These are phyloP conservation scores for Phalanger gymnotis DNA, from an alignment of 2,797 vertebrate species.

Conservation along the genomic window DNA sequence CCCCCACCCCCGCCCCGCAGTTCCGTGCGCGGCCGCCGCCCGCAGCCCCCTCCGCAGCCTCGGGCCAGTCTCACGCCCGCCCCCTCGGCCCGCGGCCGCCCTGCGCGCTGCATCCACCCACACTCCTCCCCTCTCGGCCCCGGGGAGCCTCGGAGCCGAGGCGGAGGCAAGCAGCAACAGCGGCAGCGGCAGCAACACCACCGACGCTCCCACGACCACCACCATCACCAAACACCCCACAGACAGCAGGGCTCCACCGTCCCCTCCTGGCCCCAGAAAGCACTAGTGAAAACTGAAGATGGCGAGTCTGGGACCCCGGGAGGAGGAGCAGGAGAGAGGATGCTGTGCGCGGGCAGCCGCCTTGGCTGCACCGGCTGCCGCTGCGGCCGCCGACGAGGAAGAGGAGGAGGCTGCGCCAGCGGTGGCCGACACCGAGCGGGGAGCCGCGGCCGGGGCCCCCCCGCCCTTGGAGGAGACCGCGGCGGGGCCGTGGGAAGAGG, in stretches of 20 bases:
- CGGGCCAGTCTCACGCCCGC: slow-evolving; percentile 55
- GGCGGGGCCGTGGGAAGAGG: slow-evolving; percentile 20
- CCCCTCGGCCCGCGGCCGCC: slow-evolving; percentile 49
- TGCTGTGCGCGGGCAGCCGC: neutral
- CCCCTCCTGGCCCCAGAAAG: slow-evolving; percentile 2
- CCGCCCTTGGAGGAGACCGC: slow-evolving; percentile 14
- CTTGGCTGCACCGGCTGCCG: neutral
- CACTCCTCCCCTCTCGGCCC: neutral
- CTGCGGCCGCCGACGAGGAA: neutral
- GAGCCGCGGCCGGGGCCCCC: slow-evolving; percentile 44
- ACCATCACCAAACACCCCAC: neutral
- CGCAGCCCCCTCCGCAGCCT: slow-evolving; percentile 58
- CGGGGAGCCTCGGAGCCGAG: slow-evolving; percentile 36
- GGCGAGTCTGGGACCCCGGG: slow-evolving; percentile 62
- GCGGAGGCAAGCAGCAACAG: slow-evolving; percentile 2
- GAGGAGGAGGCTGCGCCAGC: neutral
- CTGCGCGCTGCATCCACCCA: neutral
- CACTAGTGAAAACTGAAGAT: slow-evolving; percentile 63
- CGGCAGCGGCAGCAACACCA: neutral
- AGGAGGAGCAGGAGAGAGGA: slow-evolving; percentile 16
- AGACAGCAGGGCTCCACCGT: neutral
- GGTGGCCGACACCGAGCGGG: slow-evolving; percentile 32
- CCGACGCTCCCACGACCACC: neutral
- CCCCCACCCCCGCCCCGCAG: slow-evolving; percentile 61
- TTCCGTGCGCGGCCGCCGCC: slow-evolving; percentile 45